Evolutionary conservation across 2,113 vertebrate species (phyloP).

Genomic region (Xyrauchen texanus): DNA sequence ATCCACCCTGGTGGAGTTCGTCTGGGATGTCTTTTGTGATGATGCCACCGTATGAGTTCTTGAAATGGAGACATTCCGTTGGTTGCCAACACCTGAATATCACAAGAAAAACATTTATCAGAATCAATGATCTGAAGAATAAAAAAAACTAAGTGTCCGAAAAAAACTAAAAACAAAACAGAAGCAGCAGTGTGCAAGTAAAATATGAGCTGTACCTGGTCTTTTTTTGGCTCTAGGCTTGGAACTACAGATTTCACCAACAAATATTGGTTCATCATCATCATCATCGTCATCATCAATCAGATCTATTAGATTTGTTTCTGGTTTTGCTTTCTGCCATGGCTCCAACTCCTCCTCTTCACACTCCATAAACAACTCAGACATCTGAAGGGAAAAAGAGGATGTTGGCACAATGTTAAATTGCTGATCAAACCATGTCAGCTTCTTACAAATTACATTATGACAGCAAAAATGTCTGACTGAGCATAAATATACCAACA

Average conservation of each 20-base stretch:
- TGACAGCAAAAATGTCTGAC: neutral
- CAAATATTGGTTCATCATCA: constrained; percentile 91
- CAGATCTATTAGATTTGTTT: constrained; percentile 84
- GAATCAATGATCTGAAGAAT: neutral
- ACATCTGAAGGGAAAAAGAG: constrained; percentile 76
- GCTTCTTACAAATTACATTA: neutral
- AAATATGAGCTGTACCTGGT: constrained; percentile 53
- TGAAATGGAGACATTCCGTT: constrained; percentile 28
- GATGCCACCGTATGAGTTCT: constrained; percentile 62
- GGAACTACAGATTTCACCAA: constrained; percentile 89
- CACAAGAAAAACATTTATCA: neutral
- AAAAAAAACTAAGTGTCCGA: neutral
- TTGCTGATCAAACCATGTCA: neutral
- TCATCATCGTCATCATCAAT: constrained; percentile 78
- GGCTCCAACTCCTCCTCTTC: constrained; percentile 98
- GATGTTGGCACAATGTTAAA: neutral
- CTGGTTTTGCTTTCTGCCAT: constrained; percentile 89
- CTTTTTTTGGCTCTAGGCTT: constrained; percentile 75
- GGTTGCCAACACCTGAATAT: constrained; percentile 39
- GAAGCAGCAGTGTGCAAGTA: neutral
- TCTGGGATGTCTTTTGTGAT: constrained; percentile 67
- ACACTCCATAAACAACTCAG: constrained; percentile 99
- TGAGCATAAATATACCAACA: neutral
- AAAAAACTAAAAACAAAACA: neutral
- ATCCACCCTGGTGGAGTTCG: constrained; percentile 57